Conservation (phyloP, 1,140 invertebrate genomes). For the Colletes gigas region DNA sequence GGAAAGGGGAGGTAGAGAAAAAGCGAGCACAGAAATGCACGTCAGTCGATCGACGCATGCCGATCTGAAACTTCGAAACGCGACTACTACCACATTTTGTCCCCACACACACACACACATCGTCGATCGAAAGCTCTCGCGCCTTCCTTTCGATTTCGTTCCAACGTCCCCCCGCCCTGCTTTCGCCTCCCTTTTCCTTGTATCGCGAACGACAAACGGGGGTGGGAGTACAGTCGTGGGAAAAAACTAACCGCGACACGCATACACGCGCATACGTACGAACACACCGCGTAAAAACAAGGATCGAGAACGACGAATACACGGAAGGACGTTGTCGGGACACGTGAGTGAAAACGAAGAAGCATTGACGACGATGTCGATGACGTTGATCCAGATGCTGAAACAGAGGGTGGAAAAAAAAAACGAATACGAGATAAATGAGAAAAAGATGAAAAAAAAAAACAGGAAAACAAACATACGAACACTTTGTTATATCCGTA, state of each 20-base stretch:
- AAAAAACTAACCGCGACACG: slow-evolving; percentile 1
- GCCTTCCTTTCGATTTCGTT: slow-evolving; percentile 20
- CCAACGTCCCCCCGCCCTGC: neutral
- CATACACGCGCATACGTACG: neutral
- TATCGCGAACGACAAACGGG: neutral
- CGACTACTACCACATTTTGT: neutral
- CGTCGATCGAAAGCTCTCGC: neutral
- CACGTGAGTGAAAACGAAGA: too few relatives aligned
- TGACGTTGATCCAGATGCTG: too few relatives aligned
- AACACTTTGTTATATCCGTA: slow-evolving; percentile 75
- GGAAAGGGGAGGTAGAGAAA: neutral
- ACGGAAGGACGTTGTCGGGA: too few relatives aligned
- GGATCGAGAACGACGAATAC: neutral
- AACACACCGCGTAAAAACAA: neutral
- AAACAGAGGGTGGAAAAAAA: neutral
- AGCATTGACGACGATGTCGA: too few relatives aligned
- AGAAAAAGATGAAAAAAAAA: neutral
- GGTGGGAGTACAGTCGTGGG: neutral
- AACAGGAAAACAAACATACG: slow-evolving; percentile 38
- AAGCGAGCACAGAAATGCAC: neutral
- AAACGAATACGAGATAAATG: slow-evolving; percentile 15
- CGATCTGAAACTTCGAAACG: neutral
- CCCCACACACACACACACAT: too few relatives aligned
- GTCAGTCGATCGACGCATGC: neutral
- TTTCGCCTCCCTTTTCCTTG: neutral